Evolutionary conservation across 2,888 invertebrate species (phyloP), one percentile per base, ranked within the genome.

Genomic region (Napeogenes inachia): DNA sequence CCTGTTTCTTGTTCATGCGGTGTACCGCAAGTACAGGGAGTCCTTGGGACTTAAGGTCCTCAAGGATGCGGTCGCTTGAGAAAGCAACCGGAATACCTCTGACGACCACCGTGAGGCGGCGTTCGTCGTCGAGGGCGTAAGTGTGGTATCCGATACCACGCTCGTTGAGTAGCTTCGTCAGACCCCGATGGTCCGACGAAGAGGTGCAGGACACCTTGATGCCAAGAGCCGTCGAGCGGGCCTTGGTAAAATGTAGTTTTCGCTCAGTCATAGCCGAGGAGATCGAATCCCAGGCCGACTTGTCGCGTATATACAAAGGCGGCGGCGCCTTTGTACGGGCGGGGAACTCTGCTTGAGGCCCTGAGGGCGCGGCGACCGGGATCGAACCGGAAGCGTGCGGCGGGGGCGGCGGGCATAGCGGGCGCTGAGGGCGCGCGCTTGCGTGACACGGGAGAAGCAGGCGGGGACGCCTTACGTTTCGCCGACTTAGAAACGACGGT

Each of bases 111-210:
- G 54, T 38, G 0, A 60, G 33, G 2, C 45, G 32, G 35, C 63
- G 63, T 38, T 63, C 63, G 3, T 63, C 60, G 2, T 60, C 47
- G 0, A 63, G 50, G 3, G 60, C 63, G 21, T 60, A 60, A 0
- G 57, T 57, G 13, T 57, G 54, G 4, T 42, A 63, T 0, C 35
- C 47, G 4, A 57, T n/a, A 0, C 46, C 35, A 0, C 32, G 32
- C 2, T 13, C 13, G 2, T 46, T n/a, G 0, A 63, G 46, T 10
- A 50, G 30, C 5, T 12, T 4, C 0, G 60, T 56, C 2, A 63
- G 8, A 0, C 2, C 2, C 0, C 63, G 46, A 21, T 63, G 60
- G 21, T 59, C 60, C 4, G 13, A 4, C 6, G 57, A n/a, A 0
- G 56, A 35, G 4, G 54, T n/a, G 30, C 45, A 45, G 21, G 50